A percentile compares a stretch with the other conserved stretches of the same genome.
Evolutionary conservation across 2,888 invertebrate genomes (phyloP).

Genomic region (Eupeodes latifasciatus): DNA sequence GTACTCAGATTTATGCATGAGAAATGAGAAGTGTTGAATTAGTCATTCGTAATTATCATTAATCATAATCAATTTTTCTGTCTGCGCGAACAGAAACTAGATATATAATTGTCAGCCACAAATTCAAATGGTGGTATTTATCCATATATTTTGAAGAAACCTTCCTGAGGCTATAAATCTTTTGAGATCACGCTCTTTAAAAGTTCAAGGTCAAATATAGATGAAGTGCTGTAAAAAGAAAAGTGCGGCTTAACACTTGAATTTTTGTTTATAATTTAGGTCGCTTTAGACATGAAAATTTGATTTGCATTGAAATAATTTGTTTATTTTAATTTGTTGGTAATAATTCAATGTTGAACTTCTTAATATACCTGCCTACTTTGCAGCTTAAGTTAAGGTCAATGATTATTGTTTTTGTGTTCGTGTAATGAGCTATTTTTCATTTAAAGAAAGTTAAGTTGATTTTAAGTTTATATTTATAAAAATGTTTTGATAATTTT

Average conservation of each 20-base stretch:
- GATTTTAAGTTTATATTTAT: too few relatives aligned
- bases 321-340: neutral
- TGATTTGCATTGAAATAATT: neutral
- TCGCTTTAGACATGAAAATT: neutral
- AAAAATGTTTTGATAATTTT: too few relatives aligned
- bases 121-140: neutral
- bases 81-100: constrained; percentile 10
- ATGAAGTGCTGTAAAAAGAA: neutral
- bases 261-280: neutral
- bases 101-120: constrained; percentile 19
- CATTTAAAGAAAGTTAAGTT: neutral
- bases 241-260: neutral
- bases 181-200: neutral
- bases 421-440: neutral
- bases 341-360: constrained; percentile 23
- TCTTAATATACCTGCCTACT: neutral
- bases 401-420: neutral
- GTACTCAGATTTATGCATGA: neutral
- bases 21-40: constrained; percentile 1
- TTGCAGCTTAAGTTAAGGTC: constrained; percentile 5
- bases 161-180: constrained; percentile 14
- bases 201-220: constrained; percentile 28
- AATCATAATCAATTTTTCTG: constrained; percentile 50
- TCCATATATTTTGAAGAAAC: neutral
- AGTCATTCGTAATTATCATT: constrained; percentile 25